Base-by-base conservation (phyloP, 2,888 invertebrate species). In the Agapostemon virescens region DNA sequence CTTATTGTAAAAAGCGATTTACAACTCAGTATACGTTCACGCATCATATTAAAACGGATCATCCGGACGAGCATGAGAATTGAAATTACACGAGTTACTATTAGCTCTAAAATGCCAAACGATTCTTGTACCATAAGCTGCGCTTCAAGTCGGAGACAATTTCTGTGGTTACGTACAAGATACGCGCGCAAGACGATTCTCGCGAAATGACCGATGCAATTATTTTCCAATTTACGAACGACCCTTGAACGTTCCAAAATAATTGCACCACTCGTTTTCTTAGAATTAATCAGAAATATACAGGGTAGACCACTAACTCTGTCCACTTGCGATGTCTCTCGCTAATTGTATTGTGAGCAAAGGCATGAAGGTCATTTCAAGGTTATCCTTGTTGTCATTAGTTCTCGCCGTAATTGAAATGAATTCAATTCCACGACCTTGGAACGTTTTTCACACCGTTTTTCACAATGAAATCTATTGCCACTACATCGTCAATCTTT, bases 1-100 rank as follows among this genome's bases (percentile, higher is more conserved):
- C 90, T 69, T 91, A 91, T 77, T 91, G 91, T 82, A 91, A 91
- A 82, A 90, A 89, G 76, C 89, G 90, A 23, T 91, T 91, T 55
- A 89, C 89, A 17, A 91, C 90, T 1, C 90, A 91, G 80, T 91
- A 90, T 45, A 89, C 85, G 30, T 90, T 91, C 36, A 88, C 90
- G 4, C 90, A 91, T 85, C 91, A 91, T 73, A 89, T 91, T 69
- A 91, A 91, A 85, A 85, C 90, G 4, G 89, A 89, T 67, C 91
- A 91, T 86, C 90, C 89, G 2, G 87, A 91, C 45, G 90, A 90
- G 69, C 88, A 90, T 45, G 91, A 90, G 69, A 91, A 90, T 73
- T 91, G 49, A 79, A 89, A 77, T 66, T 49, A 30, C 40, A 74
- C 23, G 64, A 74, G 45, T 67, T 38, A 77, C 63, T 61, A 67